Evolutionary conservation across 1,140 invertebrate genomes (phyloP).

Genomic region (Macrobrachium nipponense): DNA sequence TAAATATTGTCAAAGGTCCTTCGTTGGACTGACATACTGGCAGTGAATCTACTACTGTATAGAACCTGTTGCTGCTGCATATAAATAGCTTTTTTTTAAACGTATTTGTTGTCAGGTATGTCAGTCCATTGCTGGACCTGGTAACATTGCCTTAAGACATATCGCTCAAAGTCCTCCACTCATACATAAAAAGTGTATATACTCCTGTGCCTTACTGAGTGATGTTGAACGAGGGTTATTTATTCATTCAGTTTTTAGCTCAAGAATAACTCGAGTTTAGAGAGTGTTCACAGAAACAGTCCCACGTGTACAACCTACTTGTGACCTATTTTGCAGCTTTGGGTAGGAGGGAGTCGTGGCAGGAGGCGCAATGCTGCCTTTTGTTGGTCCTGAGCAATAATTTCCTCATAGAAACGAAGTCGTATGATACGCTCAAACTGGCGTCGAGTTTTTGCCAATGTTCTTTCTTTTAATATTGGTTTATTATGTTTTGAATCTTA

Average conservation of each 20-base stretch:
- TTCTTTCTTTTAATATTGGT: too few species aligned
- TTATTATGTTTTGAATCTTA: too few species aligned
- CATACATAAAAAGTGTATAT: conserved; percentile 31
- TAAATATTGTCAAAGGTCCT: background rate
- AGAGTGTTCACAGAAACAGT: background rate
- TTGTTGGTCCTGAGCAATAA: too few species aligned
- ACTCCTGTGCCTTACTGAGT: conserved; percentile 49
- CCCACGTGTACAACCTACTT: too few species aligned
- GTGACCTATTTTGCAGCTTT: too few species aligned
- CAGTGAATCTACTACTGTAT: background rate
- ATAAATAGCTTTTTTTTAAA: conserved; percentile 2
- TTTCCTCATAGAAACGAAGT: too few species aligned
- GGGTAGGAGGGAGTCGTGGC: too few species aligned
- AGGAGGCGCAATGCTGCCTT: too few species aligned
- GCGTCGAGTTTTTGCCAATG: too few species aligned
- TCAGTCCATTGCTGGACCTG: background rate
- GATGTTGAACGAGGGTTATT: background rate
- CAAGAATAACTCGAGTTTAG: conserved; percentile 4
- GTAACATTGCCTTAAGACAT: conserved; percentile 34
- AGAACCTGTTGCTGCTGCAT: conserved; percentile 16
- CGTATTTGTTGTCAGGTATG: background rate
- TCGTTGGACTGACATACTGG: conserved; percentile 25
- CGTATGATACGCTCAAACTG: too few species aligned
- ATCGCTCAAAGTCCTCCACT: conserved; percentile 44
- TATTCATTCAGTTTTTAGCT: conserved; percentile 26